Evolutionary conservation across 92 coral and sea anemone species (phyloP).

Genomic region (Hydrozoanthus gracilis): DNA sequence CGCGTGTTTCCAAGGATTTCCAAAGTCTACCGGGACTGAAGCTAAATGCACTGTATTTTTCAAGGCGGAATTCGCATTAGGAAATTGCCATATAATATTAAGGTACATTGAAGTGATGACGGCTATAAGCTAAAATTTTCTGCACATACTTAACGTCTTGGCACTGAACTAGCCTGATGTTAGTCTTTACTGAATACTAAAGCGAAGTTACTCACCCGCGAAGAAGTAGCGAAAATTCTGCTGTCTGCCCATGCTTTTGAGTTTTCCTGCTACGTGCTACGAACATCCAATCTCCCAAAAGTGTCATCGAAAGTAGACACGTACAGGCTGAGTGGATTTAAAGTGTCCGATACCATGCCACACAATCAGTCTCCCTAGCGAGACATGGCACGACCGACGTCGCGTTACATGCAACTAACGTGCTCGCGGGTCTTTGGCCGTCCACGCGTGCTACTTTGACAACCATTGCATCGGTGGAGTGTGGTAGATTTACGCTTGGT

Average conservation of each 20-base stretch:
- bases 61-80: not conserved
- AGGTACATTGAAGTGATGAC: not conserved
- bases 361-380: not conserved
- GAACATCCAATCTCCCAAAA: constrained; percentile 42
- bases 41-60: not conserved
- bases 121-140: no score
- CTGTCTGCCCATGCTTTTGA: constrained; percentile 23
- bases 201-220: constrained; percentile 31
- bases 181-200: not conserved
- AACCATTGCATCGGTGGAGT: not conserved
- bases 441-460: constrained; percentile 2
- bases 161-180: not conserved
- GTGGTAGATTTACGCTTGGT: not conserved
- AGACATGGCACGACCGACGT: no score
- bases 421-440: not conserved
- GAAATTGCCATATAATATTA: not conserved
- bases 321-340: not conserved
- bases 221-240: constrained; percentile 34
- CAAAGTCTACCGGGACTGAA: not conserved
- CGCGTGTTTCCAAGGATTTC: not conserved
- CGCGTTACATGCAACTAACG: not conserved
- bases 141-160: no score
- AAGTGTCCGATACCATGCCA: not conserved
- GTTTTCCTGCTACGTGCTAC: constrained; percentile 26
- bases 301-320: constrained; percentile 18